Base-by-base conservation (phyloP, 2,888 invertebrate species). In the Agapostemon virescens region DNA sequence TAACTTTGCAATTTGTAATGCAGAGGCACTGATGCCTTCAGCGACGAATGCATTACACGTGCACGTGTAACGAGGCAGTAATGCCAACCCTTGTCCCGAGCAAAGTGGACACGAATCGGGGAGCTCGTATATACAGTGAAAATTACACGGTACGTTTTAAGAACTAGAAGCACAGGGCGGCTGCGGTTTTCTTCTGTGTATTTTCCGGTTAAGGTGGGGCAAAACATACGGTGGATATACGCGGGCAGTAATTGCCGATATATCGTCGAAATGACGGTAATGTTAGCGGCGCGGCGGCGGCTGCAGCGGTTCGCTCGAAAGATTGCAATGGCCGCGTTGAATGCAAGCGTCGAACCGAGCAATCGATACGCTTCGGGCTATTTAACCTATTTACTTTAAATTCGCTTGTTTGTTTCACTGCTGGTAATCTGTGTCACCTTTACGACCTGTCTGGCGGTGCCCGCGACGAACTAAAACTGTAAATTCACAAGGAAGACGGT, bases 381-480 rank as follows among this genome's bases (percentile, higher is more conserved):
- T 77, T 82, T 81, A 55, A 72, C 69, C 71, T 72, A 75, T 79
- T 85, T 72, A 68, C 79, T 77, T 74, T 71, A 55, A 77, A 81
- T 83, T 70, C 69, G 40, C 49, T 38, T 74, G 67, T 74, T 76
- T 75, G 77, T 82, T 68, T 52, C 52, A 23, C 1, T 45, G 52
- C 66, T 74, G 20, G 74, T 68, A 70, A 71, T 77, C 75, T 68
- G 64, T 69, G 75, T 67, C 74, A 76, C 55, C 52, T 66, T 76
- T 61, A 73, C 58, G 17, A n/a, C 7, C 42, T 15, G 70, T 15
- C n/a, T 13, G 33, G 2, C 30, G 17, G 49, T 42, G 30, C 11
- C n/a, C 36, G 36, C 77, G 81, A 74, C 74, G 70, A 70, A 77
- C 77, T 69, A 71, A 38, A 82, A 70, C 52, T 45, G 52, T n/a